phyloP scores from a whole-genome alignment of 2,888 invertebrate genomes.

The Meandrusa payeni region DNA sequence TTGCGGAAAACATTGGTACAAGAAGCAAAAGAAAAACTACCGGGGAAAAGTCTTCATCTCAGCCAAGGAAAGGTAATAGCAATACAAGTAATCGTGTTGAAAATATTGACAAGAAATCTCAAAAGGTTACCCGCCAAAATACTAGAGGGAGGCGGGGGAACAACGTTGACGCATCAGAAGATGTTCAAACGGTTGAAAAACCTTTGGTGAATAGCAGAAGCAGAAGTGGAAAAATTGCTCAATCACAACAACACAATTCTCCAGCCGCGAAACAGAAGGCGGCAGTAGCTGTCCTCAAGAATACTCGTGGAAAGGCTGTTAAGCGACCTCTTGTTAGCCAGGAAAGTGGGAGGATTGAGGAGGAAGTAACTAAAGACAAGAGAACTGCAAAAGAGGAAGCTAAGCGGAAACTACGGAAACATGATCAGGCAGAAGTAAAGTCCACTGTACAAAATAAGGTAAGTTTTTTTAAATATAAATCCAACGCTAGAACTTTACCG shows the following conservation, averaged over 20 bases:
- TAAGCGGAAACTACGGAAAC: no score
- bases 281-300: not conserved
- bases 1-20: conserved; percentile 29
- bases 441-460: no score
- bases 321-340: not conserved
- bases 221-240: conserved; percentile 29
- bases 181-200: not conserved
- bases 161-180: conserved; percentile 22
- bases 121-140: not conserved
- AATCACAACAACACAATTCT: conserved; percentile 19
- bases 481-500: no score
- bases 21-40: conserved; percentile 30
- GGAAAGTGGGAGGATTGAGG: no score
- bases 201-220: no score
- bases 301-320: conserved; percentile 9
- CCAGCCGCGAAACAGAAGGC: conserved; percentile 28
- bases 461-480: no score
- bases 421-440: no score
- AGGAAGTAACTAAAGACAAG: no score
- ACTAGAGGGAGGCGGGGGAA: conserved; percentile 23
- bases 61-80: not conserved
- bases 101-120: not conserved
- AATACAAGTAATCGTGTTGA: not conserved
- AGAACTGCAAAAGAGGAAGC: no score
- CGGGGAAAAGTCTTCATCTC: not conserved